A percentile compares a stretch with the other conserved stretches of the same genome.
These are phyloP conservation scores for Mionectes macconnelli DNA, from an alignment of 2,113 vertebrate genomes.

Conservation along the genomic window DNA sequence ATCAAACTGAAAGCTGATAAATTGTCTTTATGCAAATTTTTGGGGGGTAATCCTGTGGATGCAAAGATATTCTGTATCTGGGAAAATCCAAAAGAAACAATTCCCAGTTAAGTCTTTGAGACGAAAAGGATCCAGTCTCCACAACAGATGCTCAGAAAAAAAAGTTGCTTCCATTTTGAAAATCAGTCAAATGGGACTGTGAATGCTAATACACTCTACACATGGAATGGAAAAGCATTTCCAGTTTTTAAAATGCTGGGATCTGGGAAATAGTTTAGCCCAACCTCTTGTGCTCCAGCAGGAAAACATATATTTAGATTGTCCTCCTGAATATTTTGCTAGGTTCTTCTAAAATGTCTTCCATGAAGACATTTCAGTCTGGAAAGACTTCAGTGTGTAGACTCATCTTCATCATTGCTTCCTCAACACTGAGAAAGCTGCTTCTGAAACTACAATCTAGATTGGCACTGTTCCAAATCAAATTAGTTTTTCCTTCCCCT, in stretches of 20 bases:
- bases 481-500: not conserved
- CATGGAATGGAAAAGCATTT: not conserved
- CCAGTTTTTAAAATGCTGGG: not conserved
- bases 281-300: not conserved
- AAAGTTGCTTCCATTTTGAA: not conserved
- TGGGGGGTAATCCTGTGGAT: not conserved
- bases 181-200: not conserved
- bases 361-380: not conserved
- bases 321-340: not conserved
- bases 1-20: not conserved
- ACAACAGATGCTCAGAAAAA: not conserved
- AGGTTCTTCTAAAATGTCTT: not conserved
- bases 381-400: not conserved
- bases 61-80: not conserved
- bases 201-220: not conserved
- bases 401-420: not conserved
- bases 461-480: not conserved
- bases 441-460: not conserved
- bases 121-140: not conserved
- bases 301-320: not conserved
- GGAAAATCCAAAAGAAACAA: not conserved
- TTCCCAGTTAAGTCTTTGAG: not conserved
- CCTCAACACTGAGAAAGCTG: not conserved
- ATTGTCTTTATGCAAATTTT: not conserved
- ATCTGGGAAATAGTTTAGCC: not conserved